phyloP scores from a whole-genome alignment of 2,888 invertebrate species.

The Agrypnus murinus region DNA sequence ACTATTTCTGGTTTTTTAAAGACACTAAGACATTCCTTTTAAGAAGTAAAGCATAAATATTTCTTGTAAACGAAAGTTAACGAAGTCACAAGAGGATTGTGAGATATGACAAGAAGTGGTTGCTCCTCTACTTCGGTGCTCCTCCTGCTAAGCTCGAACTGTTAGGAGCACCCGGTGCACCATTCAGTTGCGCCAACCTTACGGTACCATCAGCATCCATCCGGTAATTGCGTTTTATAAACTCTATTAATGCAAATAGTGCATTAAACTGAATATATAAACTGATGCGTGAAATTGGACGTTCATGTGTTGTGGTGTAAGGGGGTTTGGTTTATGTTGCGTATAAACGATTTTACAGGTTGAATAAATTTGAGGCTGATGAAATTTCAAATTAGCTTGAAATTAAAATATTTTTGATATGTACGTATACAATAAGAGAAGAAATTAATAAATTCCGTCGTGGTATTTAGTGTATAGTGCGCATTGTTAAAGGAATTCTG shows the following conservation, averaged over 20 bases:
- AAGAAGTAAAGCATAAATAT: slow-evolving; percentile 2
- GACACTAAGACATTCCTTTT: neutral
- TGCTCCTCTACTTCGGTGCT: slow-evolving; percentile 16
- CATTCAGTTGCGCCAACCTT: slow-evolving; percentile 26
- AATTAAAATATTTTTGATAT: no score
- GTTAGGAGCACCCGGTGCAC: slow-evolving; percentile 4
- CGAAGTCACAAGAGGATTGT: slow-evolving; percentile 22
- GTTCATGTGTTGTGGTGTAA: neutral
- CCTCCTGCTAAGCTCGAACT: slow-evolving; percentile 9
- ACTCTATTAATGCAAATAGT: neutral
- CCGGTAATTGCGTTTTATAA: neutral
- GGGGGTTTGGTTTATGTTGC: slow-evolving; percentile 11
- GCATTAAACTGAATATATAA: neutral
- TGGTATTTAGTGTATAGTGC: no score
- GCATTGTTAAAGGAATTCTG: no score
- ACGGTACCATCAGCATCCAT: slow-evolving; percentile 24
- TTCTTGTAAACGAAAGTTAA: slow-evolving; percentile 2
- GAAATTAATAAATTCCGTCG: no score
- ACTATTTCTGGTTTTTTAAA: slow-evolving; percentile 2
- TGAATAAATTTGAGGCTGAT: no score
- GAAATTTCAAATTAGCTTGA: no score
- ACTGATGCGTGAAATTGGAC: slow-evolving; percentile 7
- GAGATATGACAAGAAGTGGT: slow-evolving; percentile 36
- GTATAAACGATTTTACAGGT: neutral
- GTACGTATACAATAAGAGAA: no score